Evolutionary conservation across 2,113 vertebrate genomes (phyloP).

Genomic region (Cinclus cinclus): DNA sequence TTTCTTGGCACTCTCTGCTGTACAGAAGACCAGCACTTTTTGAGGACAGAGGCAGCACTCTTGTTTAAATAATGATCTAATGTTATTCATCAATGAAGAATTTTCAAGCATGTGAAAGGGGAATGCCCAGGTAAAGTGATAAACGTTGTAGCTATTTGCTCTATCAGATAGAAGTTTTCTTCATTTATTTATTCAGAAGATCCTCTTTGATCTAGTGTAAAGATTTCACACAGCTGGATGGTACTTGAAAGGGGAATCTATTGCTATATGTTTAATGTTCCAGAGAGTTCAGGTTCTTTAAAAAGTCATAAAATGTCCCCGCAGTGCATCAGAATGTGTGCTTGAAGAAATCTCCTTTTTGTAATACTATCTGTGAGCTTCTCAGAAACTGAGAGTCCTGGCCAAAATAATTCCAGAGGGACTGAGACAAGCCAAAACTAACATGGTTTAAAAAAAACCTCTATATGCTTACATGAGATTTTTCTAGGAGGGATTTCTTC

Average conservation of each 20-base stretch:
- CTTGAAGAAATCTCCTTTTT: slow-evolving; percentile 4
- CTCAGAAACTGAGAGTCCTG: slow-evolving; percentile 7
- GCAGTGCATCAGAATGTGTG: not conserved
- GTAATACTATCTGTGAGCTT: slow-evolving; percentile 22
- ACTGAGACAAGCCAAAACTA: not conserved
- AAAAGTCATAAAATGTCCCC: not conserved
- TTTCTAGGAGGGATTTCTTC: slow-evolving; percentile 8
- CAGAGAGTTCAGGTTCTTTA: not conserved
- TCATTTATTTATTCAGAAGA: not conserved
- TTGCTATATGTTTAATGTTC: not conserved
- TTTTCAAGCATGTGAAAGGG: not conserved
- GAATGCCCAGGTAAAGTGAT: not conserved
- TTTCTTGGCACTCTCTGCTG: not conserved
- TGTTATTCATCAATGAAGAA: not conserved
- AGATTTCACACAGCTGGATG: not conserved
- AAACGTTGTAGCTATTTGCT: not conserved
- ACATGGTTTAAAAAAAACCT: not conserved
- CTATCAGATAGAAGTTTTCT: not conserved
- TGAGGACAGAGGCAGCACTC: not conserved
- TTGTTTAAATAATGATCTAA: not conserved
- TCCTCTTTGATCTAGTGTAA: not conserved
- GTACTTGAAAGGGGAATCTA: not conserved
- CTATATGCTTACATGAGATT: not conserved
- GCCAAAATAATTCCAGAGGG: slow-evolving; percentile 24
- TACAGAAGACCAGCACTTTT: not conserved